Conservation (phyloP, 1,140 invertebrate species). For the Drosophila ficusphila region DNA sequence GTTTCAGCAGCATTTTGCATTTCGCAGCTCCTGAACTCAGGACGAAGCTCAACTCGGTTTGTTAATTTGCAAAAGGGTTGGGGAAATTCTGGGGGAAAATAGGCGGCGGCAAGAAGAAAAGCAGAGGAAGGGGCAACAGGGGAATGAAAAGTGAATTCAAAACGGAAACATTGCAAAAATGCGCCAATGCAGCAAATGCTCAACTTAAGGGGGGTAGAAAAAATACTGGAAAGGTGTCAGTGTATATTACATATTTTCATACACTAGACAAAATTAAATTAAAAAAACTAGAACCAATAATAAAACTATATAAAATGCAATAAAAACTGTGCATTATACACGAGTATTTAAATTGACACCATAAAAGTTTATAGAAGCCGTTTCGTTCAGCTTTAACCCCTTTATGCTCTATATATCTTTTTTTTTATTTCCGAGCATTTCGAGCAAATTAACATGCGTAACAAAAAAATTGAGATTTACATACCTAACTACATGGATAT, state of each 20-base stretch:
- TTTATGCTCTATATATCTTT: background rate
- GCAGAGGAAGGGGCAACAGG: background rate
- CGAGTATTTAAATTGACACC: background rate
- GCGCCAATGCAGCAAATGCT: slow-evolving; percentile 77
- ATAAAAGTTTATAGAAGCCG: background rate
- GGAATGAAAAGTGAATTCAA: slow-evolving; percentile 77
- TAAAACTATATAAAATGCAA: background rate
- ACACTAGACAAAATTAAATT: slow-evolving; percentile 42
- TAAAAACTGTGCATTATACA: background rate
- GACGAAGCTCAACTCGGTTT: slow-evolving; percentile 52
- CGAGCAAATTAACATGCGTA: slow-evolving; percentile 72
- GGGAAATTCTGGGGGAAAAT: slow-evolving; percentile 3
- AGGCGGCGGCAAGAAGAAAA: background rate
- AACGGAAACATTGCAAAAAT: slow-evolving; percentile 82
- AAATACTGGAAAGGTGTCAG: slow-evolving; percentile 1
- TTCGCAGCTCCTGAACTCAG: slow-evolving; percentile 42
- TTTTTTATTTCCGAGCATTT: slow-evolving; percentile 52
- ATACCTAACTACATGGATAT: slow-evolving; percentile 19
- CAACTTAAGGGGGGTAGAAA: slow-evolving; percentile 1
- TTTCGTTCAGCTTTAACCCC: slow-evolving; percentile 6
- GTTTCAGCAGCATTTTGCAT: slow-evolving; percentile 49
- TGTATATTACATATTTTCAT: slow-evolving; percentile 29
- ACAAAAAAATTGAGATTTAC: slow-evolving; percentile 29
- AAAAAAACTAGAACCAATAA: background rate
- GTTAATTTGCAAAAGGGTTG: slow-evolving; percentile 43